Base-by-base conservation (phyloP, 2,888 invertebrate species). In the Malthinus flaveolus region DNA sequence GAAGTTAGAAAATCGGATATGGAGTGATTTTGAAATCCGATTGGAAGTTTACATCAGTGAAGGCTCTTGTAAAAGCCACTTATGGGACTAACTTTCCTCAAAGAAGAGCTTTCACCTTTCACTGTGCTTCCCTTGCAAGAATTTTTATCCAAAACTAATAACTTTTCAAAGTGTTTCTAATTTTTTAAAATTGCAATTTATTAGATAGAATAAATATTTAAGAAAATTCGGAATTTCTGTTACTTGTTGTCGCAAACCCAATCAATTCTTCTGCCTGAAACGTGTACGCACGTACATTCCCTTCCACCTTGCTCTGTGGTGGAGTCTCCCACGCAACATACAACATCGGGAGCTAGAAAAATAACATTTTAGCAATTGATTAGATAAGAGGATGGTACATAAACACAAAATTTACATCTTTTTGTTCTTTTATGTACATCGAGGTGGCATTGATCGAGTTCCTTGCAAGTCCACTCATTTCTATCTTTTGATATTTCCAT, bases 1-100 rank as follows among this genome's bases (percentile, higher is more conserved):
- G 37, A 56, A 82, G 55, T 64, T 80, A 80, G 66, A 84, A 83
- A 4, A 81, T 79, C 66, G 78, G 79, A 69, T 84, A 84, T 15
- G 75, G 73, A 4, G 73, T 73, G 76, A 68, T 79, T 74, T 69
- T 72, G 49, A 75, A 62, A 49, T 75, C 75, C 10, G 70, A 67
- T 13, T 69, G 68, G 7, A 71, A 64, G 9, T 68, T 67, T 31
- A 65, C 66, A 52, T 71, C 73, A 73, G 59, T 54, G 53, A 56
- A 61, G n/a, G n/a, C n/a, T n/a, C n/a, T n/a, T n/a, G n/a, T n/a
- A n/a, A n/a, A n/a, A n/a, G n/a, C n/a, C n/a, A n/a, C n/a, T n/a
- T n/a, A n/a, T n/a, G n/a, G n/a, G n/a, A n/a, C n/a, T n/a, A n/a
- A n/a, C n/a, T n/a, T n/a, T n/a, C n/a, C n/a, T n/a, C n/a, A n/a